Percentiles rank a stretch among this genome's conserved stretches.
Evolutionary conservation across 2,797 vertebrate species (phyloP).

Genomic region (Halcyon badia): DNA sequence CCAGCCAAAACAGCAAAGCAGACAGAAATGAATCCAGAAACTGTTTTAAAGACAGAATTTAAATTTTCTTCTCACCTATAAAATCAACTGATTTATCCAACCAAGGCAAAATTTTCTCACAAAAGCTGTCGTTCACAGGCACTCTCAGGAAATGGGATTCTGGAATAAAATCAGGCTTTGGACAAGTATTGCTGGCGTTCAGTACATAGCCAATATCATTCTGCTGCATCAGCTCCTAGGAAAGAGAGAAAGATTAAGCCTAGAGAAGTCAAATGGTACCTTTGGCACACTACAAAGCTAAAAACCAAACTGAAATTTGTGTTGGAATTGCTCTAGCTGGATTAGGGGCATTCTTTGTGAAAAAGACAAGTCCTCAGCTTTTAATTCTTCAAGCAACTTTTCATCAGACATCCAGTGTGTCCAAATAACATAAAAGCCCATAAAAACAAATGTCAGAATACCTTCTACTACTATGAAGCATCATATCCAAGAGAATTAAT

Average conservation of each 20-base stretch:
- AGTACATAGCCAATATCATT: conserved; percentile 92
- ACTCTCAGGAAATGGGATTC: conserved; percentile 95
- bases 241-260: neutral
- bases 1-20: neutral
- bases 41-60: neutral
- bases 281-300: neutral
- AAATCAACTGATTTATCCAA: conserved; percentile 95
- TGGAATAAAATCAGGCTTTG: conserved; percentile 94
- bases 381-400: neutral
- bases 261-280: neutral
- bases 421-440: neutral
- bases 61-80: conserved; percentile 86
- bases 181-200: conserved; percentile 96
- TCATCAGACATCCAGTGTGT: neutral
- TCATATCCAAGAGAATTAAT: neutral
- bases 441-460: neutral
- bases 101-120: conserved; percentile 98
- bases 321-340: neutral
- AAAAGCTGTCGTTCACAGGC: conserved; percentile 97
- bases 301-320: neutral
- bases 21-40: neutral
- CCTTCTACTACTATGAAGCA: neutral
- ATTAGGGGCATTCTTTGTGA: neutral
- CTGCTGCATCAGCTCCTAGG: conserved; percentile 95
- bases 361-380: neutral